Evolutionary conservation across 1,140 invertebrate genomes (phyloP), one percentile per base, ranked within the genome.

Genomic region (Drosophila lacertosa): DNA sequence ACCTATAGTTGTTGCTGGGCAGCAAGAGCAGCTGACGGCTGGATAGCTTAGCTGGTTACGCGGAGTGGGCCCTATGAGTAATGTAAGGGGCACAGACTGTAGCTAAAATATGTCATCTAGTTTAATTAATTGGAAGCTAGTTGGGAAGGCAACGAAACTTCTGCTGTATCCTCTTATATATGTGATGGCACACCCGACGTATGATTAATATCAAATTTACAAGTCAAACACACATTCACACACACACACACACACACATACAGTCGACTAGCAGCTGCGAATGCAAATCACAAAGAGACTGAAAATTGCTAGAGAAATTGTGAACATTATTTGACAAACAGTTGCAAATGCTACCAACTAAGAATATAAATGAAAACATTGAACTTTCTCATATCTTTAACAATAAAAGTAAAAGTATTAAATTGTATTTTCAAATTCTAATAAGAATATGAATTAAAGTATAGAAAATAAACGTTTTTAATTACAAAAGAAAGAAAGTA

Each of bases 131-230:
- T 54, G 48, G 18, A 53, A 48, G 60, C 35, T 32, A 50, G 50
- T 35, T 47, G 42, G 44, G n/a, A 39, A 47, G 33, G 29, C 32
- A 63, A 18, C 5, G 29, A 24, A 10, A 16, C 10, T 16, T 50
- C 37, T 47, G 5, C 22, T 10, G 11, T 35, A 24, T 53, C n/a
- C 37, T 39, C 5, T 18, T 54, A 63, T 44, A 67, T 67, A 33
- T 59, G 44, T 47, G 45, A 39, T 40, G 29, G 29, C 58, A 39
- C 35, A 68, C 40, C 32, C 18, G 40, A 33, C 48, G 40, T 54
- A 47, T 68, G 65, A 64, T 50, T 70, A 65, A 70, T 58, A 48
- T 64, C 37, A 69, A 60, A 40, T 47, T 63, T 55, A 24, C 29
- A 42, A 50, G 10, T 15, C 0, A 29, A 60, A 13, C 37, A 39